A percentile compares a stretch with the other conserved stretches of the same genome.
These are phyloP conservation scores for Eueremaeus valkanovi DNA, from an alignment of 2,888 invertebrate genomes.

Conservation along the genomic window DNA sequence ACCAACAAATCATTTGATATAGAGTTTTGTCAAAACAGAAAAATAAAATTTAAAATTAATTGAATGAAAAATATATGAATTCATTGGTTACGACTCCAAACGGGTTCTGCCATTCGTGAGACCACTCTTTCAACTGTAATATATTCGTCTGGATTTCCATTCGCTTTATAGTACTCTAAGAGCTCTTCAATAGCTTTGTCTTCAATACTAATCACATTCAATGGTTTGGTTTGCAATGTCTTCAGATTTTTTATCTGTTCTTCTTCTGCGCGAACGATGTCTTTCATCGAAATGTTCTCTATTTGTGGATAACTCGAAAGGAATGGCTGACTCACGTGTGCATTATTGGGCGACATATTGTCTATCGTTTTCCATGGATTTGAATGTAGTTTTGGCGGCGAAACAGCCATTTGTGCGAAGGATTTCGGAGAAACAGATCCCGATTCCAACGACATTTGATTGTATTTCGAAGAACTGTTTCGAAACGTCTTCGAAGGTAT, in stretches of 20 bases:
- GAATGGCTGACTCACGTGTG: not conserved
- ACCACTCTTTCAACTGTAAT: slow-evolving; percentile 65
- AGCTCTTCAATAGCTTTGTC: slow-evolving; percentile 79
- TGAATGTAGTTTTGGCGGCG: slow-evolving; percentile 37
- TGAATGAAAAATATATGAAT: not conserved
- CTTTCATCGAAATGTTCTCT: slow-evolving; percentile 8
- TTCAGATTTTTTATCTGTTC: slow-evolving; percentile 11
- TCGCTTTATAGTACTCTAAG: slow-evolving; percentile 67
- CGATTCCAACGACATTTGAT: no score
- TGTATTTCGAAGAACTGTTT: not conserved
- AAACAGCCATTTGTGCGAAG: slow-evolving; percentile 17
- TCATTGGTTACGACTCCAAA: slow-evolving; percentile 41
- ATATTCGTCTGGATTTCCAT: slow-evolving; percentile 65
- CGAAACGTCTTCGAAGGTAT: not conserved
- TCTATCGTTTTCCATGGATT: slow-evolving; percentile 41
- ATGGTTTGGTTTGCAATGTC: slow-evolving; percentile 1
- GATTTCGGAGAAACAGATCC: slow-evolving; percentile 11
- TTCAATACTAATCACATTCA: slow-evolving; percentile 55
- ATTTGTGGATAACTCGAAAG: not conserved
- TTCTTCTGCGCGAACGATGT: slow-evolving; percentile 14
- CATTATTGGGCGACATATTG: not conserved
- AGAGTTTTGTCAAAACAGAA: no score
- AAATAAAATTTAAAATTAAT: not conserved
- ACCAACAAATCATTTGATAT: not conserved
- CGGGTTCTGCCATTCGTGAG: slow-evolving; percentile 41